These are phyloP conservation scores for Oxyura jamaicensis DNA, from an alignment of 2,113 vertebrate species.

Conservation along the genomic window DNA sequence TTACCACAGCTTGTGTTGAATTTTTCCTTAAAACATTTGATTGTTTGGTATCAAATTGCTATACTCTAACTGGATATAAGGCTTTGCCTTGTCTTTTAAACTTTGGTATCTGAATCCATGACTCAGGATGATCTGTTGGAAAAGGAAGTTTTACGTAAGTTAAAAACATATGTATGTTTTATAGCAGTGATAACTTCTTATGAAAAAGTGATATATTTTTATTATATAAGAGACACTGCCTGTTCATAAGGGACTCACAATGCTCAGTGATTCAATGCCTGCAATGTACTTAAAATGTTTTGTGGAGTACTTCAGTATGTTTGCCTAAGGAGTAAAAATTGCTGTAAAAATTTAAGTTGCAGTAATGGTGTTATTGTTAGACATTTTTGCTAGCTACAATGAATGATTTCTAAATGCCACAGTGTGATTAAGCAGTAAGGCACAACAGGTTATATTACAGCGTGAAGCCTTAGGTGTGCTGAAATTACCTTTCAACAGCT, in stretches of 20 bases:
- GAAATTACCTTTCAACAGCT: slow-evolving; percentile 68
- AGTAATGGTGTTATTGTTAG: slow-evolving; percentile 50
- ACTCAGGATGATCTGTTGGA: background rate
- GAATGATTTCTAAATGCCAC: slow-evolving; percentile 66
- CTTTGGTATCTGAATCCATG: background rate
- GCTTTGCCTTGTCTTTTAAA: background rate
- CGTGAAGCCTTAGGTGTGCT: slow-evolving; percentile 45
- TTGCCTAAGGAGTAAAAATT: slow-evolving; percentile 69
- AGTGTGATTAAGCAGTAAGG: slow-evolving; percentile 67
- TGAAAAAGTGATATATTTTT: slow-evolving; percentile 54
- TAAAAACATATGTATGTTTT: slow-evolving; percentile 43
- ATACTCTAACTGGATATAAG: background rate
- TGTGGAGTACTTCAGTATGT: slow-evolving; percentile 39
- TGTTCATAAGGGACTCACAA: slow-evolving; percentile 4
- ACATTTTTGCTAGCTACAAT: slow-evolving; percentile 45
- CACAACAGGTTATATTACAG: slow-evolving; percentile 63
- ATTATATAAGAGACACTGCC: background rate
- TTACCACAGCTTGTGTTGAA: background rate
- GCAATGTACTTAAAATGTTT: slow-evolving; percentile 43
- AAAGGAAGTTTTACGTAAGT: slow-evolving; percentile 8
- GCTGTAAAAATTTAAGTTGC: slow-evolving; percentile 52
- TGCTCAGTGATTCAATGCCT: slow-evolving; percentile 37
- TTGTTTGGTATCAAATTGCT: background rate
- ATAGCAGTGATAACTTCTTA: background rate
- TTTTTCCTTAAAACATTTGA: background rate